Evolutionary conservation across 2,888 invertebrate species (phyloP), one percentile per base, ranked within the genome.

Genomic region (Drosophila kambysellisi): DNA sequence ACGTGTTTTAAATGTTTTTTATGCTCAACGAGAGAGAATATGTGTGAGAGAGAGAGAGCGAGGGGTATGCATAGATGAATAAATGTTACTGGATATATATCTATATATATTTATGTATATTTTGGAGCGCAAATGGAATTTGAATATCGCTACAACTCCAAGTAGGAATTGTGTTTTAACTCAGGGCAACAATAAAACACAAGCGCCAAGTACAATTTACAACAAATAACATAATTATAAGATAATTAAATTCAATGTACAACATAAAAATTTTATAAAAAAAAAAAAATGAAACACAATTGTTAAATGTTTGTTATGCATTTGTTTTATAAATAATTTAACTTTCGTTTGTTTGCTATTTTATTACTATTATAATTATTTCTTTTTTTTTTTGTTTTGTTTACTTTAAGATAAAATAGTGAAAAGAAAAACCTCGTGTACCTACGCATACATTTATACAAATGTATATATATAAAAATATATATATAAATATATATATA

Each of bases 301-400:
- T 85, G 89, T 85, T 85, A 71, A 88, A 85, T 85, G 87, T 88
- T 85, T 86, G 89, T 88, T 88, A 88, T 87, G 84, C 89, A 88
- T 85, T 85, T 85, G 82, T 86, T 85, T 83, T 81, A 67, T 59
- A 78, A 58, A 41, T 35, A 61, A 37, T 66, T 51, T 54, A 52
- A 43, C 56, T 72, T 53, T 50, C 50, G 33, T 74, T 59, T 66
- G n/a, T 54, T 60, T 37, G 48, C 32, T 61, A 53, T 41, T 63
- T 53, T 37, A 48, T 53, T 32, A 30, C 41, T 29, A 41, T 32
- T 62, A 62, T 63, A 68, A 51, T 62, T 60, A 63, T 70, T 65
- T 54, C 50, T 72, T 70, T 64, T n/a, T 61, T n/a, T 81, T 74
- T 66, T 56, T 58, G 76, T 70, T 66, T 17, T 61, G 72, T 73